Evolutionary conservation across 1,140 invertebrate genomes (phyloP).

Genomic region (Spodoptera litura): DNA sequence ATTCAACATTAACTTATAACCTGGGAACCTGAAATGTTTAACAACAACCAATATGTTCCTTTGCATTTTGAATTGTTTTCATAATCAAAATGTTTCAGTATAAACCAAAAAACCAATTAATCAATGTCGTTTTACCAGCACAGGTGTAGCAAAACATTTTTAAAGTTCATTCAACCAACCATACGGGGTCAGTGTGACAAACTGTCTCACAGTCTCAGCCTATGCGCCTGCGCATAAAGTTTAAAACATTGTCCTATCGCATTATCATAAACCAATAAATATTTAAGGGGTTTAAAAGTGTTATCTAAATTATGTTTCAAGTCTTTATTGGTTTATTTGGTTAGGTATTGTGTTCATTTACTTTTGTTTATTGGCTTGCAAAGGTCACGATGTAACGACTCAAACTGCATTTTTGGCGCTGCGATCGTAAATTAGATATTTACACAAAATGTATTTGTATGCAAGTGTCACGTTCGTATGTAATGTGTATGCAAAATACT

Average conservation of each 20-base stretch:
- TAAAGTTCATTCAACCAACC: constrained; percentile 15
- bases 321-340: constrained; percentile 4
- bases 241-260: background rate
- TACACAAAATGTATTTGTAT: too few species aligned
- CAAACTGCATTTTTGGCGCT: too few species aligned
- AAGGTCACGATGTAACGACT: too few species aligned
- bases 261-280: constrained; percentile 24
- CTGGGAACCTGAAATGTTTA: too few species aligned
- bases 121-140: background rate
- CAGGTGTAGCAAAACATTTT: constrained; percentile 4
- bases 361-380: background rate
- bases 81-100: too few species aligned
- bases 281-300: background rate
- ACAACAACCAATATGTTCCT: too few species aligned
- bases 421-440: too few species aligned
- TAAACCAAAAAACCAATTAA: background rate
- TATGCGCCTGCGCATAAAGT: constrained; percentile 2
- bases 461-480: too few species aligned
- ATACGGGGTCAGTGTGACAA: constrained; percentile 21
- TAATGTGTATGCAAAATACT: too few species aligned
- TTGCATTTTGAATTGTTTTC: too few species aligned
- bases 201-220: constrained; percentile 5
- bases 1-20: too few species aligned
- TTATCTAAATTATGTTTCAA: constrained; percentile 2
- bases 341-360: background rate